A percentile compares a stretch with the other conserved stretches of the same genome.
Conservation (phyloP, 2,113 vertebrate species). For the Chunga burmeisteri region DNA sequence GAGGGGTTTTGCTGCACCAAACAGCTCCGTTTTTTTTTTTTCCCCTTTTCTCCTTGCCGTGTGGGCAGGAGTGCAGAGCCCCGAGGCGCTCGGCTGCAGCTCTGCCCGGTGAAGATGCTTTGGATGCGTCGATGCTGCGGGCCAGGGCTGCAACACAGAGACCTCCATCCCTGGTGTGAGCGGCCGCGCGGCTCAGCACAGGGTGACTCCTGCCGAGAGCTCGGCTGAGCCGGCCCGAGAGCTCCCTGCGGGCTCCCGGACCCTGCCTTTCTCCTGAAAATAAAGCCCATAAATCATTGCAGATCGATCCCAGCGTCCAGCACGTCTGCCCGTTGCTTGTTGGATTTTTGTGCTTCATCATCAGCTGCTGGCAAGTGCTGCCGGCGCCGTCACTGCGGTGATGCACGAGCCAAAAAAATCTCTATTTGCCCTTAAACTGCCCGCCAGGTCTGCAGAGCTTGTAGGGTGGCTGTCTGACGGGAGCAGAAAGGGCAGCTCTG, state of each 20-base stretch:
- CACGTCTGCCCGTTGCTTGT: fast-evolving
- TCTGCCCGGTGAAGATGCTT: neutral
- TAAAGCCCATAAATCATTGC: neutral
- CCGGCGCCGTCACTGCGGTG: neutral
- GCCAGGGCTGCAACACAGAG: neutral
- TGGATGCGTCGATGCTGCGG: fast-evolving
- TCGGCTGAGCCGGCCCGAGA: neutral
- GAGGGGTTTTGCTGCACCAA: neutral
- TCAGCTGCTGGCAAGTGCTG: neutral
- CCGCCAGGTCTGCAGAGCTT: neutral
- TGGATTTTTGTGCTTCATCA: neutral
- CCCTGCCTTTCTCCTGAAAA: neutral
- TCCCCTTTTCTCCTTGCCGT: neutral
- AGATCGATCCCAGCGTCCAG: neutral
- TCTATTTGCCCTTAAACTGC: neutral
- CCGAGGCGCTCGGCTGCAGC: neutral
- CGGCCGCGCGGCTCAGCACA: fast-evolving
- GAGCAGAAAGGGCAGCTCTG: neutral
- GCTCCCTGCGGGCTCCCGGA: neutral
- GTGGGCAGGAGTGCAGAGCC: neutral
- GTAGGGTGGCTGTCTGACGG: neutral
- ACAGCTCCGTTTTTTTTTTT: no score
- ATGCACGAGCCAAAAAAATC: neutral
- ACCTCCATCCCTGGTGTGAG: neutral
- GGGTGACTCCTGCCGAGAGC: neutral